Percentiles rank a stretch among this genome's conserved stretches.
These are phyloP conservation scores for Philopotamus ludificatus DNA, from an alignment of 1,140 invertebrate species.

Conservation along the genomic window DNA sequence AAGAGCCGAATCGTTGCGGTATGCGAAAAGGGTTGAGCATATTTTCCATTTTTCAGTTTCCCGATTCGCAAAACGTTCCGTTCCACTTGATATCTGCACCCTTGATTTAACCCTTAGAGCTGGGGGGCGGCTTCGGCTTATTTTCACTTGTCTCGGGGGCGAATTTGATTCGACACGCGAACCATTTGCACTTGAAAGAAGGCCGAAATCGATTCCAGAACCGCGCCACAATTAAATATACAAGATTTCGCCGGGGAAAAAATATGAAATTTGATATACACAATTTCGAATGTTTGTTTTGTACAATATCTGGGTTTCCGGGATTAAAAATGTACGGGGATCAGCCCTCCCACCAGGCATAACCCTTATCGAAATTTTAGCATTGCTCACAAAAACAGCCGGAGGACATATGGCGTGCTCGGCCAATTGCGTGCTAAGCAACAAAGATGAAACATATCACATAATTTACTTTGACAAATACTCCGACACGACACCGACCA, in stretches of 20 bases:
- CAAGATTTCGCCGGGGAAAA: no score
- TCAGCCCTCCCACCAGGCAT: no score
- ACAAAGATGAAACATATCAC: slow-evolving; percentile 41
- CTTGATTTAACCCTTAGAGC: not conserved
- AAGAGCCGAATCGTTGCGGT: not conserved
- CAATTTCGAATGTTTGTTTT: no score
- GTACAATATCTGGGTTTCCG: no score
- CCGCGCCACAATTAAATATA: no score
- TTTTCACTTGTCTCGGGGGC: not conserved
- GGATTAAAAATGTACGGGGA: no score
- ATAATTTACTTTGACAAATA: slow-evolving; percentile 42
- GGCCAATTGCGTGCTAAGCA: slow-evolving; percentile 20
- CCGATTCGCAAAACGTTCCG: not conserved
- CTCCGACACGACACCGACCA: slow-evolving; percentile 30
- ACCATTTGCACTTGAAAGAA: not conserved
- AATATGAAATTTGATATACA: no score
- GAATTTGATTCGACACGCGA: not conserved
- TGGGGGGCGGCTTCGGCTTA: not conserved
- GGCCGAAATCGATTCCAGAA: not conserved
- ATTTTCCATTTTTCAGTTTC: not conserved
- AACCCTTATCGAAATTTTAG: no score
- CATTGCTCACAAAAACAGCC: no score
- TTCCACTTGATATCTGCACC: not conserved
- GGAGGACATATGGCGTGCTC: slow-evolving; percentile 22
- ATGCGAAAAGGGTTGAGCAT: not conserved